Evolutionary conservation across 1,140 invertebrate genomes (phyloP).

Genomic region (Ceratina calcarata): DNA sequence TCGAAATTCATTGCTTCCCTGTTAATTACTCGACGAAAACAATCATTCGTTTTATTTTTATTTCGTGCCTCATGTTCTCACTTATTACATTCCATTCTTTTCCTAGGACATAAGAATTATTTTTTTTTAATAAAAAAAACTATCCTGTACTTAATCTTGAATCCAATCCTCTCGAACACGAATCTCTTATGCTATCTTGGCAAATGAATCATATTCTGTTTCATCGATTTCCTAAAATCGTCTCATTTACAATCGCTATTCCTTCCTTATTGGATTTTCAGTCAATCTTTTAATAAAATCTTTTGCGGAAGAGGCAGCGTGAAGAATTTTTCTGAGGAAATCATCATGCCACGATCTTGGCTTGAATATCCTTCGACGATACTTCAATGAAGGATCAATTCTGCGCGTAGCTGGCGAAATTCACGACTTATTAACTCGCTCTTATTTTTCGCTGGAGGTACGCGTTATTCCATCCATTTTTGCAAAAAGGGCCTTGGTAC

Average conservation of each 20-base stretch:
- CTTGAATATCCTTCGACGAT: not conserved
- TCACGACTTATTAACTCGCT: not conserved
- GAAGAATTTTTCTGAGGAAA: no score
- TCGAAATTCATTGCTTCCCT: not conserved
- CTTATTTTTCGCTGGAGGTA: slow-evolving; percentile 11
- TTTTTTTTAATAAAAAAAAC: no score
- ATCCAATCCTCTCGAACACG: no score
- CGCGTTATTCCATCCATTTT: not conserved
- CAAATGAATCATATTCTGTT: no score
- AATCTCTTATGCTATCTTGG: no score
- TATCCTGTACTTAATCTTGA: no score
- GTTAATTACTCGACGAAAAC: not conserved
- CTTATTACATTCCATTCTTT: not conserved
- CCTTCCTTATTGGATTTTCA: no score
- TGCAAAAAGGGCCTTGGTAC: not conserved
- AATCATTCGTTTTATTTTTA: not conserved
- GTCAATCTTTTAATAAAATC: no score
- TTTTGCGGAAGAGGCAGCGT: no score
- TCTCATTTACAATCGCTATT: no score
- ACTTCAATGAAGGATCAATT: not conserved
- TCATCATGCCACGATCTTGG: not conserved
- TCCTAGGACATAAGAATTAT: not conserved
- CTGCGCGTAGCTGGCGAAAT: not conserved
- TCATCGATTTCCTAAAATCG: no score
- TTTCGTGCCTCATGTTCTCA: no score